Percentiles rank a stretch among this genome's conserved stretches.
phyloP scores from a whole-genome alignment of 2,888 invertebrate species.

The Patella ulyssiponensis region DNA sequence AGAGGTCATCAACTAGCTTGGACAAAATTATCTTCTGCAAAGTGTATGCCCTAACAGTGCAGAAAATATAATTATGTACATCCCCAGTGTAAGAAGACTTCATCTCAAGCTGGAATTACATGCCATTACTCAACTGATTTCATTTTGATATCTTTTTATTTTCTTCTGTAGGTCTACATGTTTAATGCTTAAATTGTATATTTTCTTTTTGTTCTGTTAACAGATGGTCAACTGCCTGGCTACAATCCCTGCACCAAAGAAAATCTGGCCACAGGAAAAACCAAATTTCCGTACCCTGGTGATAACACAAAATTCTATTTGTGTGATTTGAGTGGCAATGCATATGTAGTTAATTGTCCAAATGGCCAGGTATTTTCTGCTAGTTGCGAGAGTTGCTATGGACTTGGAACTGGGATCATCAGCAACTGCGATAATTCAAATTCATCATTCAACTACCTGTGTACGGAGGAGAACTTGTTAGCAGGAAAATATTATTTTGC shows the following conservation, averaged over 20 bases:
- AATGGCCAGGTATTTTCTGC: conserved; percentile 32
- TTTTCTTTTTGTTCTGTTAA: neutral
- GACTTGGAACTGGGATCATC: neutral
- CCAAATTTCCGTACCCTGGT: conserved; percentile 48
- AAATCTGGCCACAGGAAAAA: conserved; percentile 36
- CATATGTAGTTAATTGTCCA: conserved; percentile 48
- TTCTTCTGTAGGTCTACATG: too few species aligned
- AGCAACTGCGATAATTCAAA: neutral
- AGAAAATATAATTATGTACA: too few species aligned
- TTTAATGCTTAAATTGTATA: neutral
- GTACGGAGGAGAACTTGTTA: conserved; percentile 37
- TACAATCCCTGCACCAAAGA: conserved; percentile 45
- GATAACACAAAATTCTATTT: conserved; percentile 44
- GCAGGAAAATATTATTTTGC: conserved; percentile 38
- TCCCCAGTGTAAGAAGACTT: too few species aligned
- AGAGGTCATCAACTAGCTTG: too few species aligned
- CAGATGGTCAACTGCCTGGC: neutral
- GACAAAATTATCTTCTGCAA: too few species aligned
- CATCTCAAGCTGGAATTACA: too few species aligned
- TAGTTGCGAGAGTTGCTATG: conserved; percentile 14
- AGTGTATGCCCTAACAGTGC: too few species aligned
- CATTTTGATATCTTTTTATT: too few species aligned
- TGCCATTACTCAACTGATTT: too few species aligned
- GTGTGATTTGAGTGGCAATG: conserved; percentile 46
- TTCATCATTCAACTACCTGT: conserved; percentile 32